Percentiles rank a stretch among this genome's conserved stretches.
Evolutionary conservation across 1,140 invertebrate genomes (phyloP).

Genomic region (Pseudoatta argentina): DNA sequence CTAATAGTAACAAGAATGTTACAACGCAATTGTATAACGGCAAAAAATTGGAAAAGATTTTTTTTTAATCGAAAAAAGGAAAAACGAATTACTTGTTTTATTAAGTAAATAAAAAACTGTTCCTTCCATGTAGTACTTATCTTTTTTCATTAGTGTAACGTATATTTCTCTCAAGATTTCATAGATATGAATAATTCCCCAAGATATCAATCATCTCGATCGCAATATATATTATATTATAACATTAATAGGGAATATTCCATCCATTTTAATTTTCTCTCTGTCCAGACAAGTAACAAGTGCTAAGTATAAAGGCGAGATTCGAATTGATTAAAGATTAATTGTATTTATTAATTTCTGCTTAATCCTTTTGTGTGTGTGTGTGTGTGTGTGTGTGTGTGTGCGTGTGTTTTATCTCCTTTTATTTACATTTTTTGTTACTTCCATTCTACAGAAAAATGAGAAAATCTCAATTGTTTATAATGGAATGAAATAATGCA

Average conservation of each 20-base stretch:
- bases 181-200: conserved; percentile 35
- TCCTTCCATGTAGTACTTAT: neutral
- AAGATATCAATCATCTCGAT: conserved; percentile 41
- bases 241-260: conserved; percentile 42
- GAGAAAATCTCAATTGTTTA: neutral
- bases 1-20: neutral
- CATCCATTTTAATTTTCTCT: conserved; percentile 22
- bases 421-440: neutral
- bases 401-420: neutral
- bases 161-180: conserved; percentile 6
- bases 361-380: neutral
- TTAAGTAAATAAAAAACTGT: neutral
- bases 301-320: conserved; percentile 18
- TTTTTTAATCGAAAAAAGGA: neutral
- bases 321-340: conserved; percentile 37
- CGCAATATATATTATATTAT: conserved; percentile 31
- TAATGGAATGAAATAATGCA: neutral
- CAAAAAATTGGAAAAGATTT: neutral
- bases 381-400: neutral
- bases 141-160: conserved; percentile 33
- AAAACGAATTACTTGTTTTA: neutral
- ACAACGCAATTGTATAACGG: neutral
- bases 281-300: conserved; percentile 2
- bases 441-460: neutral
- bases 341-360: conserved; percentile 15